Evolutionary conservation across 2,797 vertebrate genomes (phyloP).

Genomic region (Varecia variegata): DNA sequence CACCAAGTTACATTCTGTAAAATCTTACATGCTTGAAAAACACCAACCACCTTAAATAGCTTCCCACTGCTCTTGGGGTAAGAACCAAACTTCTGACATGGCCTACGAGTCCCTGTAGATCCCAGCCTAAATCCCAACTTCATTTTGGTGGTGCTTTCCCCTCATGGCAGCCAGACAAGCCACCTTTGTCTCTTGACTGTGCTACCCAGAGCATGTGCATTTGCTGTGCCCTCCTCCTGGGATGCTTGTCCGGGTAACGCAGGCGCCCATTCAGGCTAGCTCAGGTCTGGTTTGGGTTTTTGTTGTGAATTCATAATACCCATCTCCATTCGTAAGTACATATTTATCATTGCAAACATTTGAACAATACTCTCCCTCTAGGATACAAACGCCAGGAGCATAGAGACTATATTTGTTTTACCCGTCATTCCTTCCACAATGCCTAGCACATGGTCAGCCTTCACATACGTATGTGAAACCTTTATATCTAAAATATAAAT

Average conservation of each 20-base stretch:
- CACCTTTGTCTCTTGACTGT: background rate
- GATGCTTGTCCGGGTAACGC: background rate
- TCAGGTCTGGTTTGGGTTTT: background rate
- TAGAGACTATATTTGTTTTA: background rate
- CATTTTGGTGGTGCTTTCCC: background rate
- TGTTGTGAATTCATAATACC: background rate
- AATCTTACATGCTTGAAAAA: background rate
- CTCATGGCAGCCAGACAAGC: background rate
- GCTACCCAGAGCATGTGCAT: background rate
- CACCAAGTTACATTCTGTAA: background rate
- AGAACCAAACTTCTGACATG: background rate
- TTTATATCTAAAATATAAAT: background rate
- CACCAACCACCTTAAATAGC: background rate
- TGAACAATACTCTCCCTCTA: background rate
- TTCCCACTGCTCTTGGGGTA: background rate
- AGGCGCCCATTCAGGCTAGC: background rate
- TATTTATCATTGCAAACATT: background rate
- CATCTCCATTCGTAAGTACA: background rate
- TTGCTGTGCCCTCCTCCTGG: background rate
- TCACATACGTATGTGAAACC: background rate
- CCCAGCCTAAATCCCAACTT: background rate
- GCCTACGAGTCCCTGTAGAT: background rate
- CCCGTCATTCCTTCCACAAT: background rate
- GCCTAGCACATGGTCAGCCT: background rate
- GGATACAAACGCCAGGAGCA: background rate